Base-by-base conservation (phyloP, 1,140 invertebrate genomes). In the Branchinecta lynchi region DNA sequence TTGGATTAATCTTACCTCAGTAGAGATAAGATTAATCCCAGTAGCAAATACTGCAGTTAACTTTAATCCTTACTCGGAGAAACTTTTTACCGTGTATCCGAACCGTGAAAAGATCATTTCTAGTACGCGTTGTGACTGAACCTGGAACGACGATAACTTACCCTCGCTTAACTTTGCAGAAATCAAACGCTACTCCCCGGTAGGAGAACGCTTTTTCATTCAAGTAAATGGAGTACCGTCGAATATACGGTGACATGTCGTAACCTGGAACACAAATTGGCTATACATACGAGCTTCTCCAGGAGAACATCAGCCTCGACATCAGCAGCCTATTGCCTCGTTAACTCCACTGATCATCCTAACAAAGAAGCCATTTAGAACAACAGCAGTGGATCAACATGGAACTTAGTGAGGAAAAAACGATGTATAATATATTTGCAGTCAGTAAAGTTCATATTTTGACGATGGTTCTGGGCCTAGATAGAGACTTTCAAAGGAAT, bases 81-180 rank as follows among this genome's bases (percentile, higher is more conserved):
- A n/a, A n/a, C n/a, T n/a, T n/a, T n/a, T n/a, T n/a, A n/a, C n/a
- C n/a, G n/a, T n/a, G n/a, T n/a, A 32, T 32, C 32, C 5, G 2
- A 32, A 32, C 32, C 32, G 32, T 32, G 32, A 32, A 32, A 32
- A 32, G 32, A 32, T 32, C 32, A 32, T 32, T 32, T 32, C 32
- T 1, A 32, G 32, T 32, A 5, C 32, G 32, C 1, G 32, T 32
- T 32, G 32, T 12, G 45, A 70, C 10, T 15, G 67, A 70, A 68
- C 32, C 12, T 65, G 51, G 65, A 32, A 43, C 6, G 12, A 60
- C 32, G 45, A 9, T 46, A 3, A 82, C 86, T 84, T 81, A 96
- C 92, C 96, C 95, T 80, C 96, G 83, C 81, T 97, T 98, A 60
- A 98, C 92, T 89, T 99, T 99, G 83, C 96, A 99, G 81, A 99